A percentile compares a stretch with the other conserved stretches of the same genome.
These are phyloP conservation scores for Pipistrellus pygmaeus DNA, from an alignment of 2,797 vertebrate species.

Conservation along the genomic window DNA sequence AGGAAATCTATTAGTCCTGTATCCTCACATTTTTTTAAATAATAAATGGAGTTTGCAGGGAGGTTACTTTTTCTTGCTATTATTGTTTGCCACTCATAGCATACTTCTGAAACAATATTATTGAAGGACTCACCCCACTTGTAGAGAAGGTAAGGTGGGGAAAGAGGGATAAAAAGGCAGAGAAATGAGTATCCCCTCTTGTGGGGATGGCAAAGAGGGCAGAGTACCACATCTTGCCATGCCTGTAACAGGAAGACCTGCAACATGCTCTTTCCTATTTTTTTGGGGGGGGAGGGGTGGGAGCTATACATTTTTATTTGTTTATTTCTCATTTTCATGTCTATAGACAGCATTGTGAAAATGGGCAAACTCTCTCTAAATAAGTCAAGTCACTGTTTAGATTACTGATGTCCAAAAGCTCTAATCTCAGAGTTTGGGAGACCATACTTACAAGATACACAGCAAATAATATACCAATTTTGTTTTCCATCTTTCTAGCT, in stretches of 20 bases:
- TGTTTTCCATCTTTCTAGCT: neutral
- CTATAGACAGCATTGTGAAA: conserved; percentile 2
- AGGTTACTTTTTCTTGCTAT: neutral
- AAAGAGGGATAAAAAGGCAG: neutral
- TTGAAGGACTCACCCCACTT: neutral
- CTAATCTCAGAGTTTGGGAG: neutral
- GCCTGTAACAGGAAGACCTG: neutral
- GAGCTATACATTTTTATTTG: neutral
- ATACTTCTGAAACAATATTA: neutral
- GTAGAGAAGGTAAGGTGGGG: neutral
- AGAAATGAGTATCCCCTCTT: neutral
- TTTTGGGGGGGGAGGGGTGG: no score
- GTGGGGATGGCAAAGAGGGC: neutral
- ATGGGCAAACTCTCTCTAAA: neutral
- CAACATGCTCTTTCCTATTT: neutral
- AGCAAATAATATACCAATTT: neutral
- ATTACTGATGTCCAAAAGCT: conserved; percentile 27
- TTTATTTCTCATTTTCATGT: neutral
- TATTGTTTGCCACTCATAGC: neutral
- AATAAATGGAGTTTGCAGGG: neutral
- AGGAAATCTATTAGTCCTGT: neutral
- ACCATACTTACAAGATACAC: neutral
- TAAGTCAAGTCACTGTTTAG: neutral
- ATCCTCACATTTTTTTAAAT: neutral
- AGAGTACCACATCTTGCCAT: neutral